Evolutionary conservation across 2,113 vertebrate genomes (phyloP).

Genomic region (Prinia subflava): DNA sequence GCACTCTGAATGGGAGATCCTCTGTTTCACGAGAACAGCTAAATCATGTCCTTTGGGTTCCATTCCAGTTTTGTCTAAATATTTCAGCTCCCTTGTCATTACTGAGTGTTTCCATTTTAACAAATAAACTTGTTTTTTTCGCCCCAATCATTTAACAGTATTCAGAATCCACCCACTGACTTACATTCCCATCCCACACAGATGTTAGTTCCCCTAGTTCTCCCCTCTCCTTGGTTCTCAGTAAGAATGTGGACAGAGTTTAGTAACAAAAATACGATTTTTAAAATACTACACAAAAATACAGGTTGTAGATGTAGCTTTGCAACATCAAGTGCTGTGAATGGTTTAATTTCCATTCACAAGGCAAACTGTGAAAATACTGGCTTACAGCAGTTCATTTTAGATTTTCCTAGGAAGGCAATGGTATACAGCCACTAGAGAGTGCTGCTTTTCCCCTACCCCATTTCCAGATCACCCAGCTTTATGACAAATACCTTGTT

Average conservation of each 20-base stretch:
- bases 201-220: conserved; percentile 70
- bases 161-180: conserved; percentile 73
- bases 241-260: conserved; percentile 21
- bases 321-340: not conserved
- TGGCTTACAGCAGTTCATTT: not conserved
- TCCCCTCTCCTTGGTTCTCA: conserved; percentile 16
- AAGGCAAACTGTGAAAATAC: not conserved
- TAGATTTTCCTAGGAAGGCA: not conserved
- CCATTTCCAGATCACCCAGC: not conserved
- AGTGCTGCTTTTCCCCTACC: not conserved
- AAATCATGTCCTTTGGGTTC: conserved; percentile 63
- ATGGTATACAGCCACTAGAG: not conserved
- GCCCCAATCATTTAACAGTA: conserved; percentile 66
- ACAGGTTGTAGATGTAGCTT: not conserved
- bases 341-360: not conserved
- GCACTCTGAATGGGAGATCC: conserved; percentile 35
- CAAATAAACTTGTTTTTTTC: conserved; percentile 75
- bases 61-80: conserved; percentile 75
- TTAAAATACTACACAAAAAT: not conserved
- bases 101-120: conserved; percentile 78
- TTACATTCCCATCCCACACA: conserved; percentile 79
- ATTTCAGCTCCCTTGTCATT: conserved; percentile 78
- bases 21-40: conserved; percentile 57
- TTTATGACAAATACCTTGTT: not conserved
- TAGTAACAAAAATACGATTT: not conserved